A percentile compares a stretch with the other conserved stretches of the same genome.
Conservation (phyloP, 64 coral and sea anemone species). For the Montipora efflorescens region DNA sequence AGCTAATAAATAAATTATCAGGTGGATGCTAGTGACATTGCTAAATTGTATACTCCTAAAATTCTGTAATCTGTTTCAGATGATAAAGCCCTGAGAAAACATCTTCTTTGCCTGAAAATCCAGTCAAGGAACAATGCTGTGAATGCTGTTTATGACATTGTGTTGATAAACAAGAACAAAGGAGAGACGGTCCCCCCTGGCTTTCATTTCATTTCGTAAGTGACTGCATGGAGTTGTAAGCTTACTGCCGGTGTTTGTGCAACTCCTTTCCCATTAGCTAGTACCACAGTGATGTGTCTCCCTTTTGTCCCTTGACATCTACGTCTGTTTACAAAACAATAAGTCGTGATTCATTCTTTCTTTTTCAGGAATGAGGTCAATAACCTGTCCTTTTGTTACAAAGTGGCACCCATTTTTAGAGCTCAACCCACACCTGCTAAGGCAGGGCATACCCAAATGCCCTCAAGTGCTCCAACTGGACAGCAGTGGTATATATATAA, state of each 20-base stretch:
- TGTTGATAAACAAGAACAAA: constrained; percentile 86
- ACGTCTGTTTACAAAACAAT: too few species aligned
- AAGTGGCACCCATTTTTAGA: constrained; percentile 41
- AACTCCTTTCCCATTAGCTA: too few species aligned
- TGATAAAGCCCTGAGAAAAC: constrained; percentile 89
- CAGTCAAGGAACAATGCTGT: constrained; percentile 68
- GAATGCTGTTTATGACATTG: constrained; percentile 81
- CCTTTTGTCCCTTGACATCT: too few species aligned
- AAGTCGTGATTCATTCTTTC: constrained; percentile 4
- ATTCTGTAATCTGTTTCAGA: constrained; percentile 34
- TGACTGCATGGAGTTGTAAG: background rate
- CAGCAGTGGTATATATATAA: constrained; percentile 75
- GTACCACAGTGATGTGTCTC: too few species aligned
- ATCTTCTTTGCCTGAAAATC: constrained; percentile 77
- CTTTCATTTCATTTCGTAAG: constrained; percentile 84
- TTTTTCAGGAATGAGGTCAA: constrained; percentile 86
- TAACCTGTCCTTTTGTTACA: constrained; percentile 82
- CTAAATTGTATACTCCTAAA: background rate
- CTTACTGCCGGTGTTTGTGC: background rate
- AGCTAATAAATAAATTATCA: too few species aligned
- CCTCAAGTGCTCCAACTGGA: constrained; percentile 50
- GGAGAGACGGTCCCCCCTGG: constrained; percentile 81
- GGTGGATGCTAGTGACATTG: background rate
- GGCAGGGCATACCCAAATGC: constrained; percentile 28
- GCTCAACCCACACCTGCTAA: constrained; percentile 11